These are phyloP conservation scores for Psilopsiagon aurifrons DNA, from an alignment of 2,113 vertebrate species.

Conservation along the genomic window DNA sequence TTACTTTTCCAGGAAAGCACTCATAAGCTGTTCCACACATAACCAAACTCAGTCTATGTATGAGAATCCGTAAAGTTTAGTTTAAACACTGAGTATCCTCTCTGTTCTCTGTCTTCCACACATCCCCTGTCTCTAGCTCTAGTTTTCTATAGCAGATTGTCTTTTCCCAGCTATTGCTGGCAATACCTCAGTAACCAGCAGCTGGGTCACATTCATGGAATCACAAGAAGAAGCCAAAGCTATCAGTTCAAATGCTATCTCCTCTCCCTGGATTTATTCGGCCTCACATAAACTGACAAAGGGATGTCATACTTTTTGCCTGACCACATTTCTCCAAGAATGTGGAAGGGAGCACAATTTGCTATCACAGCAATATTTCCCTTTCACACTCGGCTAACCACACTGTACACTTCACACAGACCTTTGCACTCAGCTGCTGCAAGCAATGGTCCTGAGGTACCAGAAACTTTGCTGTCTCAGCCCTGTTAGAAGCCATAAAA, in stretches of 20 bases:
- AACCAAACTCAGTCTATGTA: background rate
- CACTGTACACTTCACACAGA: background rate
- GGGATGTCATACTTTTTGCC: background rate
- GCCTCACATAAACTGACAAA: constrained; percentile 1
- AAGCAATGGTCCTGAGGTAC: background rate
- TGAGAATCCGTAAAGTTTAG: background rate
- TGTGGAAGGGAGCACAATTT: background rate
- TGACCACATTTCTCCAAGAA: constrained; percentile 13
- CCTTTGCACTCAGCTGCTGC: constrained; percentile 12
- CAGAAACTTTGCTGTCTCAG: background rate
- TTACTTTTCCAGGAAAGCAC: background rate
- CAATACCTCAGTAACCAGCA: constrained; percentile 37
- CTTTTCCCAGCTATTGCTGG: constrained; percentile 23
- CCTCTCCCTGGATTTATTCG: background rate
- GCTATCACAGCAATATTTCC: constrained; percentile 15
- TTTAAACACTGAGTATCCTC: constrained; percentile 32
- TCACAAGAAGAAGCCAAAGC: constrained; percentile 23
- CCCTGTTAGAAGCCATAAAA: background rate
- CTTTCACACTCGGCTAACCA: constrained; percentile 16
- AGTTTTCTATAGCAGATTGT: constrained; percentile 31
- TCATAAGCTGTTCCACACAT: background rate
- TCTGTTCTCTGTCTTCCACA: constrained; percentile 27
- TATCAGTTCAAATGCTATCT: constrained; percentile 16
- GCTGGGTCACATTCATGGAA: constrained; percentile 30
- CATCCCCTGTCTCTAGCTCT: background rate